Conservation (phyloP, 2,797 vertebrate species). For the Nannoperca obscura region DNA sequence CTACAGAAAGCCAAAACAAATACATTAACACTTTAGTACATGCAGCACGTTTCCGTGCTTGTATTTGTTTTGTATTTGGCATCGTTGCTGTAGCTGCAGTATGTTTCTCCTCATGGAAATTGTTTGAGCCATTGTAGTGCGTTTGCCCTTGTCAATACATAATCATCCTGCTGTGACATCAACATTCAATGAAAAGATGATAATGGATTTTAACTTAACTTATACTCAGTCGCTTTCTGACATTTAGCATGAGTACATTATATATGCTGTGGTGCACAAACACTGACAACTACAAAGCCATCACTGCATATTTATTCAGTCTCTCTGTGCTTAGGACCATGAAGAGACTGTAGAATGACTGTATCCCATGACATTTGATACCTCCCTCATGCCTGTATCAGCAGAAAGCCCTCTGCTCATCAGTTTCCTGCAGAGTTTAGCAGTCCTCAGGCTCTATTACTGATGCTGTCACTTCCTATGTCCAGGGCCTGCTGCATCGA, state of each 20-base stretch:
- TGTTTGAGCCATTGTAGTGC: too few species aligned
- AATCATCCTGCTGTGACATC: too few species aligned
- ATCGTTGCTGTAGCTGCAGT: too few species aligned
- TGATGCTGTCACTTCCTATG: slow-evolving; percentile 54
- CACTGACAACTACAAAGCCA: neutral
- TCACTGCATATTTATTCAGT: slow-evolving; percentile 23
- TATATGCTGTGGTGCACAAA: slow-evolving; percentile 6
- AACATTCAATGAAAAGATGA: slow-evolving; percentile 21
- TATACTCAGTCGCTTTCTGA: neutral
- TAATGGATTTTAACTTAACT: slow-evolving; percentile 5
- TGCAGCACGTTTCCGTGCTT: too few species aligned
- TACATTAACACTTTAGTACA: too few species aligned
- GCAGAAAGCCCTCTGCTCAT: slow-evolving; percentile 66
- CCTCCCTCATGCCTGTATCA: slow-evolving; percentile 49
- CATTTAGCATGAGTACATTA: slow-evolving; percentile 6
- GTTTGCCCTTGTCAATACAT: too few species aligned
- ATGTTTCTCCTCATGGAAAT: too few species aligned
- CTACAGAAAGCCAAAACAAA: too few species aligned
- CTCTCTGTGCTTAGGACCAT: slow-evolving; percentile 3
- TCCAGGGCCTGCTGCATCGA: slow-evolving; percentile 37
- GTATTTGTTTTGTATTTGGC: too few species aligned
- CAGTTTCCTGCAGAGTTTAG: slow-evolving; percentile 63
- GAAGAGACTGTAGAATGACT: slow-evolving; percentile 42
- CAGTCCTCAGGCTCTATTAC: slow-evolving; percentile 55
- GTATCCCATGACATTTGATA: slow-evolving; percentile 62